Evolutionary conservation across 2,888 invertebrate genomes (phyloP).

Genomic region (Eupithecia insigniata): DNA sequence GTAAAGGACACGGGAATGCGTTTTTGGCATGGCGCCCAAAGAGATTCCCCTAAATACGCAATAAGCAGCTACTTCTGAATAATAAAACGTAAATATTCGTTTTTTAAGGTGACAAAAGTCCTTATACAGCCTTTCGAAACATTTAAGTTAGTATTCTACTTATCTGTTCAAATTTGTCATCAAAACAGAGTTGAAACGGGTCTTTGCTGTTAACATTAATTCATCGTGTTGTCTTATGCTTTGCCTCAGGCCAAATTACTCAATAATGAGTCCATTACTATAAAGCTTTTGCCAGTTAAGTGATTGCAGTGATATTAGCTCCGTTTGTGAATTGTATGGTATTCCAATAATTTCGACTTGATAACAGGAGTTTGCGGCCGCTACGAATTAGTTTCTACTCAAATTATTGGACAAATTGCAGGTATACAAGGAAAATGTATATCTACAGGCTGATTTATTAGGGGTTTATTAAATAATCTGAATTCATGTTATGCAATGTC

Average conservation of each 20-base stretch:
- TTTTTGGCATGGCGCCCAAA: too few species aligned
- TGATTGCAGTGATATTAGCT: slow-evolving; percentile 29
- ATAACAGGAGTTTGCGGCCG: slow-evolving; percentile 15
- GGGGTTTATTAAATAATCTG: not conserved
- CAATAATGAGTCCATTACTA: slow-evolving; percentile 40
- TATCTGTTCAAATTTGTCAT: slow-evolving; percentile 22
- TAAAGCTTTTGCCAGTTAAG: slow-evolving; percentile 37
- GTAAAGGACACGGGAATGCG: too few species aligned
- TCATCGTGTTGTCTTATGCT: slow-evolving; percentile 33
- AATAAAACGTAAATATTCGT: not conserved
- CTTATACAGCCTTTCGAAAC: not conserved
- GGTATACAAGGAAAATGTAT: not conserved
- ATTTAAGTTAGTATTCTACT: not conserved
- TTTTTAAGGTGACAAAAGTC: not conserved
- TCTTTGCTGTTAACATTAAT: slow-evolving; percentile 12
- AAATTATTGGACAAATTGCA: slow-evolving; percentile 7
- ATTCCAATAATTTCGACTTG: slow-evolving; percentile 23
- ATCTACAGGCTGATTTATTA: not conserved
- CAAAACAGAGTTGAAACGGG: slow-evolving; percentile 15
- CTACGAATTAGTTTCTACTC: not conserved
- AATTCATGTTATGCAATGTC: not conserved
- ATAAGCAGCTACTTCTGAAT: not conserved
- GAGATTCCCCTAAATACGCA: too few species aligned
- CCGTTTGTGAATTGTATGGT: slow-evolving; percentile 19
- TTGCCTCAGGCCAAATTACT: slow-evolving; percentile 36